Percentiles rank a stretch among this genome's conserved stretches.
Conservation (phyloP, 1,140 invertebrate genomes). For the Mercenaria mercenaria region DNA sequence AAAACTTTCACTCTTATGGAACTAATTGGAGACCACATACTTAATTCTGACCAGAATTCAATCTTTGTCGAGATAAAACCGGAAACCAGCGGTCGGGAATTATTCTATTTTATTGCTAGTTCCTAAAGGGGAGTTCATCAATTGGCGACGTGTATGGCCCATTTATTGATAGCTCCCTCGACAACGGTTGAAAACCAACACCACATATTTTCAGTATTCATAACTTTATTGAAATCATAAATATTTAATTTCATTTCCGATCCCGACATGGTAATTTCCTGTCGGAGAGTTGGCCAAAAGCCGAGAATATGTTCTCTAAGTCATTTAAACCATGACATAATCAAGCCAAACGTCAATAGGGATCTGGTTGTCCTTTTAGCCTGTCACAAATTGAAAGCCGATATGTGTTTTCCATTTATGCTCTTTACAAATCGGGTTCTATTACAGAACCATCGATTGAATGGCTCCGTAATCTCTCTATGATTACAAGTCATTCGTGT, state of each 20-base stretch:
- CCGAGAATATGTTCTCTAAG: slow-evolving; percentile 23
- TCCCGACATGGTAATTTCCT: slow-evolving; percentile 47
- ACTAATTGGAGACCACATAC: neutral
- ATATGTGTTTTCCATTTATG: slow-evolving; percentile 46
- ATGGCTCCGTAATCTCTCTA: neutral
- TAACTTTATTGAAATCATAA: slow-evolving; percentile 62
- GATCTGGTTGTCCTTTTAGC: slow-evolving; percentile 56
- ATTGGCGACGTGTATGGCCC: neutral
- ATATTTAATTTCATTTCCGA: slow-evolving; percentile 61
- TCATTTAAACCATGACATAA: slow-evolving; percentile 61
- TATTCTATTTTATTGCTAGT: neutral
- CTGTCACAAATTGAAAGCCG: slow-evolving; percentile 52
- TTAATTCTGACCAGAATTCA: slow-evolving; percentile 2
- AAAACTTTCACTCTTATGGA: too few relatives aligned
- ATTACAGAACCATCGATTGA: slow-evolving; percentile 32
- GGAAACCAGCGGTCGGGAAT: neutral
- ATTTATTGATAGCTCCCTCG: slow-evolving; percentile 17
- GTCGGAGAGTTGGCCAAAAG: slow-evolving; percentile 8
- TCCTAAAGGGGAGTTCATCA: slow-evolving; percentile 14
- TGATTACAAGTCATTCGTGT: neutral
- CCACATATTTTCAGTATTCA: slow-evolving; percentile 42
- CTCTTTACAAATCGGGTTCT: slow-evolving; percentile 25
- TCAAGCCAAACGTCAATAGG: slow-evolving; percentile 51
- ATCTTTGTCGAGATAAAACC: neutral
- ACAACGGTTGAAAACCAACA: slow-evolving; percentile 32